Base-by-base conservation (phyloP, 2,888 invertebrate species). In the Kuschelorhynchus macadamiae region DNA sequence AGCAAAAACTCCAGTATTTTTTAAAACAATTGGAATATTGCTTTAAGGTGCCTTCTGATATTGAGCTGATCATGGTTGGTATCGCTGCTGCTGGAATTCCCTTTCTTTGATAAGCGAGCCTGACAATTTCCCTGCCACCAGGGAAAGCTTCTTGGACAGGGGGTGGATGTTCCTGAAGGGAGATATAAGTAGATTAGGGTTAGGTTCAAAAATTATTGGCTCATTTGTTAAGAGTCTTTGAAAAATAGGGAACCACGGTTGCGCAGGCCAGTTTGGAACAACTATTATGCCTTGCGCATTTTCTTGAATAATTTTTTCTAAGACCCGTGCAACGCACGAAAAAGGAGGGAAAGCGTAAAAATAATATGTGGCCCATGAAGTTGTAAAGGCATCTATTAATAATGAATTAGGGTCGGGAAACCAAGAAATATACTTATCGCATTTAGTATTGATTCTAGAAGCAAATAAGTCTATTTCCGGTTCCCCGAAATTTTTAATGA, bases 181-280 rank as follows among this genome's bases (percentile, higher is more conserved):
- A 39, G 44, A 64, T 16, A 56, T 5, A 21, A 56, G 25, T 16
- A 53, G 32, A 3, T 39, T 39, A 20, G 21, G 21, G n/a, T 12
- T 39, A 8, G 53, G 53, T 53, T 17, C 12, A 4, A 53, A 53
- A 12, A 11, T 5, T 11, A 53, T 33, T 4, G 66, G 59, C 12
- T 70, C 18, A 21, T 12, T 9, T 20, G 25, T 9, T 41, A 62
- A 33, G 7, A 61, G 17, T n/a, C 9, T 21, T 17, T 33, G 46
- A 59, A 76, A 78, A 5, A 78, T 8, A 2, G 77, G 76, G 52
- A 70, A 78, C 78, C 75, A 78, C 0, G 76, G 73, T 60, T 79
- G 78, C 1, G 71, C 60, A 50, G 71, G 74, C 53, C 53, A 53
- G 16, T 53, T 12, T 8, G 53, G 77, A 7, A 77, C 76, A 2